These are phyloP conservation scores for Cardiocondyla obscurior DNA, from an alignment of 1,140 invertebrate species.

Conservation along the genomic window DNA sequence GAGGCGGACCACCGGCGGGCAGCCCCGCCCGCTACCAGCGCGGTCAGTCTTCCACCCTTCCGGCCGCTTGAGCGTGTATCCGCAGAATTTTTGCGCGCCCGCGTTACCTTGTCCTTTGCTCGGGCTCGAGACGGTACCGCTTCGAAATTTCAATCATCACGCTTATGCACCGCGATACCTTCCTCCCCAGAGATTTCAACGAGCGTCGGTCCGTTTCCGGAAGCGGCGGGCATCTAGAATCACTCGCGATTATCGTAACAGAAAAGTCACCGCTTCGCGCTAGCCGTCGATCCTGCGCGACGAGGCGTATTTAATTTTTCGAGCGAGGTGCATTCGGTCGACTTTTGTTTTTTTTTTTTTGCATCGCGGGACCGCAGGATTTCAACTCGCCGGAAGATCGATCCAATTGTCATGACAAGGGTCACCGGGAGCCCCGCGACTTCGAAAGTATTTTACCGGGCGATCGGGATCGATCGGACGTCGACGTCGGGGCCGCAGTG, in stretches of 20 bases:
- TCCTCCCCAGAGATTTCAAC: constrained; percentile 49
- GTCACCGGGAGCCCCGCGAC: neutral
- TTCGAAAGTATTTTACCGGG: constrained; percentile 16
- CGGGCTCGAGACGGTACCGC: neutral
- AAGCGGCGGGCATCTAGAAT: neutral
- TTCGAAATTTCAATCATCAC: constrained; percentile 25
- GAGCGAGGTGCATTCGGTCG: neutral
- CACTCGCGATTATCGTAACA: neutral
- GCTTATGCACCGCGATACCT: neutral
- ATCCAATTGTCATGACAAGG: neutral
- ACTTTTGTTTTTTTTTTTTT: neutral
- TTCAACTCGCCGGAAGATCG: neutral
- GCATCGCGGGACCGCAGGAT: neutral
- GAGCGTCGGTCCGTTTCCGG: constrained; percentile 24
- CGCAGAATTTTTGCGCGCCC: neutral
- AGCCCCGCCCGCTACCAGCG: constrained; percentile 76
- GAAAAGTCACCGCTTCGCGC: neutral
- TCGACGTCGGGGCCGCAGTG: constrained; percentile 11
- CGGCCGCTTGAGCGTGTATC: neutral
- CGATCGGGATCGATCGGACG: constrained; percentile 23
- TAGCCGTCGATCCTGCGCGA: too few relatives aligned
- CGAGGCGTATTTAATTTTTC: neutral
- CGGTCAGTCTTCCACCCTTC: constrained; percentile 51
- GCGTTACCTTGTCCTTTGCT: neutral
- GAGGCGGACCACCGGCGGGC: constrained; percentile 77